Evolutionary conservation across 2,113 vertebrate species (phyloP), one percentile per base, ranked within the genome.

Genomic region (Ochotona princeps): DNA sequence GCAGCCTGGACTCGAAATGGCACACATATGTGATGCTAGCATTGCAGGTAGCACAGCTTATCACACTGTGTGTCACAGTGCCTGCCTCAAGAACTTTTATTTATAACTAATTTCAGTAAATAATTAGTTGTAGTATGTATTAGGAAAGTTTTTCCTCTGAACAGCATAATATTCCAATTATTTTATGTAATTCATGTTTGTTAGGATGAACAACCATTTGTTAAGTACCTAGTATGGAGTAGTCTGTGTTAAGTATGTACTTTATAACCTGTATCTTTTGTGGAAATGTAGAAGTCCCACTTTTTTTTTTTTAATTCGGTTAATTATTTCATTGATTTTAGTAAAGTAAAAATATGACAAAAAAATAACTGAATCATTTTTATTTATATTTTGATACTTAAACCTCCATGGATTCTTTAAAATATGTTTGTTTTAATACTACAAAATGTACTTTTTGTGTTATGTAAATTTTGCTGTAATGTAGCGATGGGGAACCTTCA

Each of bases 61-160:
- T 17, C 54, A 14, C 54, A 57, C 54, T 57, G 18, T 17, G 18
- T 17, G 18, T 18, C 54, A 57, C 54, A 14, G 18, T 18, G 18
- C 54, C 54, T 17, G 54, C 54, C 54, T 18, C 18, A 57, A 57
- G 67, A 95, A 83, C n/a, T 92, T 89, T 69, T 80, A 75, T 81
- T 93, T 87, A 13, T 86, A 90, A 91, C 60, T 95, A 81, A 79
- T 85, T 90, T 83, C 49, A 90, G n/a, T 73, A 85, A 89, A 30
- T 80, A 94, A 8, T 63, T 63, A 70, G 13, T 60, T 47, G 12
- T 81, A 75, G 35, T 30, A 82, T 30, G 2, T 80, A n/a, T 67
- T 91, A 79, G 84, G 74, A 89, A 86, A 44, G 3, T 84, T 93
- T 93, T 92, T 87, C n/a, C 83, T 60, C 25, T 25, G 75, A 92